Conservation (phyloP, 2,888 invertebrate species). For the Drosophila falleni region DNA sequence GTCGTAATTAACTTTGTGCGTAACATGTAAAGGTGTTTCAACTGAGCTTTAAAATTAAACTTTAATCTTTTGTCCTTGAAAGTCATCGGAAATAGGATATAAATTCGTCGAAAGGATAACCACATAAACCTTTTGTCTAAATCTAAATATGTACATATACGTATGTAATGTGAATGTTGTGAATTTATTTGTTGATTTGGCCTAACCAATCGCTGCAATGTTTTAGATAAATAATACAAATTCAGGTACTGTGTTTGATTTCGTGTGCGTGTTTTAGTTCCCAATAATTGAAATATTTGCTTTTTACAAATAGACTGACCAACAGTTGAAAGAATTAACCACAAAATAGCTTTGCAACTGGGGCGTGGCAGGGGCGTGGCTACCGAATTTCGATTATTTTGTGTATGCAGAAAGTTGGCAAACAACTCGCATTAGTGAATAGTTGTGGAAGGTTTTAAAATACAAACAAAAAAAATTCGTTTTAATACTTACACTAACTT, state of each 20-base stretch:
- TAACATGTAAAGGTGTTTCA: background rate
- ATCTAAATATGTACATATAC: background rate
- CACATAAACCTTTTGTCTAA: conserved; percentile 1
- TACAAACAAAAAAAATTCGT: conserved; percentile 39
- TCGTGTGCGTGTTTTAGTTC: background rate
- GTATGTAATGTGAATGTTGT: background rate
- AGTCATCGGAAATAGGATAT: background rate
- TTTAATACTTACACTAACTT: conserved; percentile 17
- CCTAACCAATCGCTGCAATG: conserved; percentile 9
- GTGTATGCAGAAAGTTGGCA: conserved; percentile 39
- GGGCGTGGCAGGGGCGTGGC: background rate
- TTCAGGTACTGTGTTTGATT: background rate
- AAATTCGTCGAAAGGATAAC: background rate
- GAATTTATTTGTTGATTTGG: conserved; percentile 17
- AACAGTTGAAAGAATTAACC: conserved; percentile 42
- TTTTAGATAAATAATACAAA: conserved; percentile 32
- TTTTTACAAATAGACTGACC: conserved; percentile 20
- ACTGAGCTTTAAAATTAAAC: background rate
- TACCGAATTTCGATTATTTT: background rate
- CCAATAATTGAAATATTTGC: conserved; percentile 50
- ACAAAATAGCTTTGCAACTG: conserved; percentile 22
- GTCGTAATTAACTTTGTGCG: background rate
- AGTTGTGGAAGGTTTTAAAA: conserved; percentile 22
- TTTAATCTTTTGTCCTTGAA: background rate
- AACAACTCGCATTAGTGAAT: conserved; percentile 46